Evolutionary conservation across 2,113 vertebrate species (phyloP), one percentile per base, ranked within the genome.

Genomic region (Cyrtonyx montezumae): DNA sequence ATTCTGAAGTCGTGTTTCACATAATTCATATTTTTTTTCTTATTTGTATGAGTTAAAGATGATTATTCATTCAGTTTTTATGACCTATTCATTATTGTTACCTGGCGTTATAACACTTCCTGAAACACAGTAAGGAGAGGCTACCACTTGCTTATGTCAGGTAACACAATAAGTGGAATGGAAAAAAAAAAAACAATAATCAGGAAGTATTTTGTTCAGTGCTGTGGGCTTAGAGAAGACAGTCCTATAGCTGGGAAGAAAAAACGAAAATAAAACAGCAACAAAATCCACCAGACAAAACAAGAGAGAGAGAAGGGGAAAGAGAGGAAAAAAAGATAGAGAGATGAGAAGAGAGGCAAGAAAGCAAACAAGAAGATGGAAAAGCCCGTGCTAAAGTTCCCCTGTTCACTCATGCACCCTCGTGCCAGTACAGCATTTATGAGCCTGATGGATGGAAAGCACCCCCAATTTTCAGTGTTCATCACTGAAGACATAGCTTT

Each of bases 171-270:
- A 90, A 68, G 74, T 37, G 26, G 28, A 11, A 76, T 66, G 65
- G 53, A 8, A 34, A 62, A 74, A 26, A 61, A 23, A 11, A 53
- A 17, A 28, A 17, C 7, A 37, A 62, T 11, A 37, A 30, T 65
- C 70, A 92, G 84, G 79, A 96, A 96, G 62, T 53, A 19, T 10
- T 70, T 67, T 84, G 34, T 85, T 79, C 90, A 63, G 56, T 90
- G 46, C 51, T 90, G 71, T 53, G 67, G 58, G 58, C 53, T 84
- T 91, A 75, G 84, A 76, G 86, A 86, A 84, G 48, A 43, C 19
- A 73, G 32, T 7, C 56, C 42, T 90, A 30, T 20, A 66, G 15
- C 12, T 80, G n/a, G 6, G 66, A 76, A 92, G 45, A 79, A 91
- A 79, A 2, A 56, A n/a, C n/a, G n/a, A 88, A 88, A 23, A 40